Base-by-base conservation (phyloP, 2,888 invertebrate genomes). In the Harmothoe impar region DNA sequence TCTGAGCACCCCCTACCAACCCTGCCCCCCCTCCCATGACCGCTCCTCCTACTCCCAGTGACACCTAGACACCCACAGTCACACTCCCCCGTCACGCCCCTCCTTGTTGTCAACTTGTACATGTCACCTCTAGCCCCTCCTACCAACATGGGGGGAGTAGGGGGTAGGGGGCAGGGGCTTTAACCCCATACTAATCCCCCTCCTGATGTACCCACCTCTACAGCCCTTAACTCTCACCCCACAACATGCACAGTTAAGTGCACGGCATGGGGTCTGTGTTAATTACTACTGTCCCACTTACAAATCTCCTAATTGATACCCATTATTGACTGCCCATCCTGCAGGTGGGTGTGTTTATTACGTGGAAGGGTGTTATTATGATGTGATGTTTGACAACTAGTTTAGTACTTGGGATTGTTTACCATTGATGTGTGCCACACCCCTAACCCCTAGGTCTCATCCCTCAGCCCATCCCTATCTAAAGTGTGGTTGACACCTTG, bases 31-130 rank as follows among this genome's bases (percentile, higher is more conserved):
- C 43, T 7, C 43, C 43, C 43, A 43, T n/a, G n/a, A n/a, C n/a
- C n/a, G n/a, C 43, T 43, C 43, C 43, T 10, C 43, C 43, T n/a
- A n/a, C 43, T 43, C 43, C 3, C 43, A 43, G 43, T 10, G 10
- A 43, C 43, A 43, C 43, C 5, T 43, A 43, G 43, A 7, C 43
- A 43, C 43, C 43, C 43, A 72, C 72, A 29, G 15, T 72, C 72
- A n/a, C 72, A 29, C 72, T 29, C 25, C 25, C 25, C 25, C 5
- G 15, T 25, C 72, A n/a, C 29, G 72, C 72, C 72, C 72, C 72
- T 62, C n/a, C 62, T 62, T 62, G 62, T 62, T 62, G n/a, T 43
- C 62, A 62, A 62, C 62, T n/a, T n/a, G 62, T 43, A 43, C 43
- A 43, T 62, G 62, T 20, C 62, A 62, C 62, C 62, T n/a, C 43